Base-by-base conservation (phyloP, 1,140 invertebrate species). In the Acyrthosiphon pisum region DNA sequence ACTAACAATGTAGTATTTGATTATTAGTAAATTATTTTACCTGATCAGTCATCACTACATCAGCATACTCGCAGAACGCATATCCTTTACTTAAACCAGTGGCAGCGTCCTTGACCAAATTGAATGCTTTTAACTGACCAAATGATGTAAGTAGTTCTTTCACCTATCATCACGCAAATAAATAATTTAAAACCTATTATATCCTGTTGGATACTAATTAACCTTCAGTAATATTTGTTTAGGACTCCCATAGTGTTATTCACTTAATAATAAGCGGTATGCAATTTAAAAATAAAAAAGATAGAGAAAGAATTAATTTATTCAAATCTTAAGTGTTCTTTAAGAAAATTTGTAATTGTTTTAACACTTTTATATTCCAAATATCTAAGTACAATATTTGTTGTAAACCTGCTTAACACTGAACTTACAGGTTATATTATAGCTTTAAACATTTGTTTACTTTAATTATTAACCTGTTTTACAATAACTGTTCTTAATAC, bases 61-160 rank as follows among this genome's bases (percentile, higher is more conserved):
- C 99, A 93, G 98, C 97, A 96, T 99, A 99, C 96, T 99, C 99
- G 95, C 99, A 99, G 96, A 99, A 99, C 18, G 99, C 99, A 95
- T 99, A 99, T 35, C 99, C 99, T 95, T 99, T 99, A 94, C 98
- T 99, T 9, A 99, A 96, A 35, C 99, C 99, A 94, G 99, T 99
- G 0, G 98, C 98, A 46, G 98, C 98, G 96, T 99, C 99, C 95
- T 99, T 99, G 35, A 99, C 99, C 95, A 99, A 96, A 96, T 99
- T 99, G 96, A 99, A 99, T 48, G 99, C 99, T 95, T 98, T 96
- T 88, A 99, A 96, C 95, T 99, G 98, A 88, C 99, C 99, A 96
- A 99, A 99, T 88, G 98, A 99, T 96, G 98, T 98, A 94, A 99
- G 96, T 92, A 99, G 95, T 96, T 99, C 99, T 96, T 99, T 99